These are phyloP conservation scores for Hyles euphorbiae DNA, from an alignment of 1,140 invertebrate species.

Conservation along the genomic window DNA sequence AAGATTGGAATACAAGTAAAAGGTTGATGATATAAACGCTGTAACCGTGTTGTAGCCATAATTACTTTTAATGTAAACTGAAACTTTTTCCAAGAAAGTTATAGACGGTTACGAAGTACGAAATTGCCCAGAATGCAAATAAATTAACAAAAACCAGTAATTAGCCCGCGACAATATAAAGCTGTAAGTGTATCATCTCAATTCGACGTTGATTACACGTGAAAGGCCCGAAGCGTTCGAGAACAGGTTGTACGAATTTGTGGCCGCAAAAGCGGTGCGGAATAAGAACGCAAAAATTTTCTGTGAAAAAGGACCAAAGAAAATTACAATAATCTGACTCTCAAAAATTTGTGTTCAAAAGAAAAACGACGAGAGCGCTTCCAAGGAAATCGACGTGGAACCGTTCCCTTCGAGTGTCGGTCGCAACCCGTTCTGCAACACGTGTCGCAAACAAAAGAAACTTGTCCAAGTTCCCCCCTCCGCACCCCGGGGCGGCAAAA, in stretches of 20 bases:
- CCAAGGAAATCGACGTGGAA: conserved; percentile 42
- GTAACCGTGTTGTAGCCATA: too few relatives aligned
- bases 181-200: conserved; percentile 21
- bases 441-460: conserved; percentile 73
- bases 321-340: conserved; percentile 30
- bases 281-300: conserved; percentile 14
- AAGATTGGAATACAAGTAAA: too few relatives aligned
- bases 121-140: neutral
- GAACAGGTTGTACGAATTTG: conserved; percentile 21
- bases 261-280: conserved; percentile 9
- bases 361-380: conserved; percentile 37
- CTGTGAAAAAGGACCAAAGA: conserved; percentile 18
- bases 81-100: too few relatives aligned
- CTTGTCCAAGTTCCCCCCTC: conserved; percentile 47
- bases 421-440: conserved; percentile 71
- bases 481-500: conserved; percentile 48
- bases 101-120: too few relatives aligned
- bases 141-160: neutral
- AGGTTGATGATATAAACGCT: too few relatives aligned
- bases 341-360: conserved; percentile 37
- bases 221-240: conserved; percentile 14
- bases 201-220: conserved; percentile 20
- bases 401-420: conserved; percentile 60
- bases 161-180: conserved; percentile 16
- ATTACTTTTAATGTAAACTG: too few relatives aligned